phyloP scores from a whole-genome alignment of 2,797 vertebrate genomes.

The Novumbra hubbsi region DNA sequence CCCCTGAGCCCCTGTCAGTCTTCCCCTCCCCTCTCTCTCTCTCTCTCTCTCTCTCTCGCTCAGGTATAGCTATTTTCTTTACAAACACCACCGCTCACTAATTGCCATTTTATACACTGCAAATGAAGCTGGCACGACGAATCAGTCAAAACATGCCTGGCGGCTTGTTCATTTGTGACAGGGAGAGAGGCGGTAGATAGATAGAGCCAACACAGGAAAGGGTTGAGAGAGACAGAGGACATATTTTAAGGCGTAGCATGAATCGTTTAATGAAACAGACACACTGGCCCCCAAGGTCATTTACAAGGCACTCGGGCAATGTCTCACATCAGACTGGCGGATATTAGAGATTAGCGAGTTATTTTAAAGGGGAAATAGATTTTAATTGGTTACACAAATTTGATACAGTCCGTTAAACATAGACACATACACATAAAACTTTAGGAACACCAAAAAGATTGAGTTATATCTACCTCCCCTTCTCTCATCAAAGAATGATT shows the following conservation, averaged over 20 bases:
- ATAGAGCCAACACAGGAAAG: slow-evolving; percentile 28
- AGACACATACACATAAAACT: background rate
- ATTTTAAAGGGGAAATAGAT: background rate
- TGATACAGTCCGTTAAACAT: slow-evolving; percentile 39
- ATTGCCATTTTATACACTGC: slow-evolving; percentile 66
- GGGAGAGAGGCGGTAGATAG: slow-evolving; percentile 54
- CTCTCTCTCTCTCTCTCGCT: slow-evolving; percentile 11
- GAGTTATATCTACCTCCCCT: too few relatives aligned
- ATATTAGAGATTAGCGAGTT: slow-evolving; percentile 10
- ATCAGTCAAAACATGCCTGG: slow-evolving; percentile 70
- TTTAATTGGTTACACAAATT: slow-evolving; percentile 13
- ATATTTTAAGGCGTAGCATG: slow-evolving; percentile 44
- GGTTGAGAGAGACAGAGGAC: slow-evolving; percentile 23
- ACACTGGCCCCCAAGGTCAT: slow-evolving; percentile 36
- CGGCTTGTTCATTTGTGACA: slow-evolving; percentile 61
- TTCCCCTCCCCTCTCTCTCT: background rate
- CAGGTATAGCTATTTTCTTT: background rate
- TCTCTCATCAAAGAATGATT: too few relatives aligned
- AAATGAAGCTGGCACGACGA: slow-evolving; percentile 72
- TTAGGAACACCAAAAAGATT: too few relatives aligned
- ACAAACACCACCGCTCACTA: slow-evolving; percentile 58
- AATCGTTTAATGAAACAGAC: slow-evolving; percentile 29
- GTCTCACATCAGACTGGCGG: slow-evolving; percentile 8
- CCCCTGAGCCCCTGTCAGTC: slow-evolving; percentile 50
- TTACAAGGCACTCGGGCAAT: slow-evolving; percentile 31